A percentile compares a stretch with the other conserved stretches of the same genome.
These are phyloP conservation scores for Vidua chalybeata DNA, from an alignment of 2,113 vertebrate species.

Conservation along the genomic window DNA sequence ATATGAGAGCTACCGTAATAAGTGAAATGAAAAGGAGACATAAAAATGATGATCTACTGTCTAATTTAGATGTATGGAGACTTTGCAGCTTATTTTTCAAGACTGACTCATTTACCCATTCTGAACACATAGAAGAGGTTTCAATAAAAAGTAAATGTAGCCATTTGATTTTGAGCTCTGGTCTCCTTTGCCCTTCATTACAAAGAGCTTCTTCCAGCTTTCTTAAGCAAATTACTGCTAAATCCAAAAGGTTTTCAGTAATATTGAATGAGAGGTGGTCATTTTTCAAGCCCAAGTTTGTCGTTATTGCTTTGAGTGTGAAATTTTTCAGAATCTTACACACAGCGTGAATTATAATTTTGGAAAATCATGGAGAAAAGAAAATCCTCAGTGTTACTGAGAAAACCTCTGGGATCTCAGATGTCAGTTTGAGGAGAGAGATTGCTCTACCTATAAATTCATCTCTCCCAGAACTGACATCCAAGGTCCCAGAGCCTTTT, in stretches of 20 bases:
- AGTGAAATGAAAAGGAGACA: neutral
- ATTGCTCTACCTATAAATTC: slow-evolving; percentile 67
- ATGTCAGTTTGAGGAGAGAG: slow-evolving; percentile 67
- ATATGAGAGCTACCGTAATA: neutral
- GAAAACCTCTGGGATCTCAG: slow-evolving; percentile 56
- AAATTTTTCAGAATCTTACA: neutral
- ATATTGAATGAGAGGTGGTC: neutral
- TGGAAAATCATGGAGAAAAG: slow-evolving; percentile 16
- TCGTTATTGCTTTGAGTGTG: neutral
- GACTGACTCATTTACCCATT: neutral
- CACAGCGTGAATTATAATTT: neutral
- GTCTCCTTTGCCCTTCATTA: neutral
- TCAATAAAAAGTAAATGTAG: neutral
- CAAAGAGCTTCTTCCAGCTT: neutral
- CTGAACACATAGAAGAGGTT: neutral
- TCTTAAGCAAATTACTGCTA: neutral
- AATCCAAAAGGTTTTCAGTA: neutral
- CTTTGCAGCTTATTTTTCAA: neutral
- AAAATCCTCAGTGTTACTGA: neutral
- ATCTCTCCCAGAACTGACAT: slow-evolving; percentile 69
- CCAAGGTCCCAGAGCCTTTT: slow-evolving; percentile 59
- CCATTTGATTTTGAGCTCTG: neutral
- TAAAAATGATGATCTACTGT: neutral
- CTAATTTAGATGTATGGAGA: neutral
- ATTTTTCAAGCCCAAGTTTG: neutral